Conservation (phyloP, 2,888 invertebrate genomes). For the Drosophila vallismaia region DNA sequence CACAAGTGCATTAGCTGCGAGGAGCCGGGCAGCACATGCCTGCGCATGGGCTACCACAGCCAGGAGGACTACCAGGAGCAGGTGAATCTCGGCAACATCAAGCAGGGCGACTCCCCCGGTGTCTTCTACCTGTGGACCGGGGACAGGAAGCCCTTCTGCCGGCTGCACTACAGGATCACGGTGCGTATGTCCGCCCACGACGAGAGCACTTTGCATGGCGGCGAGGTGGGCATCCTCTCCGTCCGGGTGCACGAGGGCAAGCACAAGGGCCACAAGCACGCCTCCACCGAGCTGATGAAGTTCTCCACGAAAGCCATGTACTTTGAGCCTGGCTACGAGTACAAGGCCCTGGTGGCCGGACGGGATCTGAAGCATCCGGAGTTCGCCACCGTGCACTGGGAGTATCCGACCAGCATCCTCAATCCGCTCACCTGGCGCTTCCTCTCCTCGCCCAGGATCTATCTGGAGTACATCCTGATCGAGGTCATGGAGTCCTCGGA, state of each 20-base stretch:
- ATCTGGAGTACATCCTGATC: slow-evolving; percentile 88
- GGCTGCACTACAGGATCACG: slow-evolving; percentile 92
- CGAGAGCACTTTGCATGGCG: slow-evolving; percentile 89
- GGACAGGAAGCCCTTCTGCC: slow-evolving; percentile 89
- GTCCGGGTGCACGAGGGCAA: slow-evolving; percentile 86
- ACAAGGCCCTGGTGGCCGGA: slow-evolving; percentile 88
- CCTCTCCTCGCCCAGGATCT: slow-evolving; percentile 89
- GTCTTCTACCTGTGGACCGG: slow-evolving; percentile 90
- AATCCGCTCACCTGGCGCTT: slow-evolving; percentile 94
- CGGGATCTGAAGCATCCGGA: slow-evolving; percentile 88
- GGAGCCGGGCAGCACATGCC: slow-evolving; percentile 87
- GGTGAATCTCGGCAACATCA: slow-evolving; percentile 84
- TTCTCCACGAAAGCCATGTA: slow-evolving; percentile 85
- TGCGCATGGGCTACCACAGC: slow-evolving; percentile 89
- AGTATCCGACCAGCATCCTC: slow-evolving; percentile 90
- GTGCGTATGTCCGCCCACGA: slow-evolving; percentile 90
- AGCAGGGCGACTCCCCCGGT: slow-evolving; percentile 84
- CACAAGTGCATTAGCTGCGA: slow-evolving; percentile 90
- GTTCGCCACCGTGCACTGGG: slow-evolving; percentile 90
- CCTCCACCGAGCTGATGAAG: slow-evolving; percentile 86
- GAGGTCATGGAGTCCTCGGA: slow-evolving; percentile 89
- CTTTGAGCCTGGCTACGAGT: slow-evolving; percentile 88
- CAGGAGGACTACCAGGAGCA: slow-evolving; percentile 85
- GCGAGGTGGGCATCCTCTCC: slow-evolving; percentile 90
- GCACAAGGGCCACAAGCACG: slow-evolving; percentile 7